Evolutionary conservation across 1,140 invertebrate species (phyloP).

Genomic region (Ridgeia piscesae): DNA sequence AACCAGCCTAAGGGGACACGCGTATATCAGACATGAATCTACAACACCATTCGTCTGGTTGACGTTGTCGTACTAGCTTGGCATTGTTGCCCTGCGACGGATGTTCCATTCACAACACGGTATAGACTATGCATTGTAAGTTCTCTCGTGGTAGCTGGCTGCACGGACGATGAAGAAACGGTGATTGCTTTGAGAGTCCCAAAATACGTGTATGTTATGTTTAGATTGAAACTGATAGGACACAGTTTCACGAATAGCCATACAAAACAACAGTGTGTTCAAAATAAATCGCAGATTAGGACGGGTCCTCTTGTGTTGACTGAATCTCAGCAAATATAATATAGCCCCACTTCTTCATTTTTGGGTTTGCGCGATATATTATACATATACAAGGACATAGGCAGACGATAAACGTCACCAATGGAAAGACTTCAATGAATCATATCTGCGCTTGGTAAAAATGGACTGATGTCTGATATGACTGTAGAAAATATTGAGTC

Average conservation of each 20-base stretch:
- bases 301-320: no score
- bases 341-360: no score
- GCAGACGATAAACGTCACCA: neutral
- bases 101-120: neutral
- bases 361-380: no score
- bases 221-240: neutral
- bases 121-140: neutral
- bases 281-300: neutral
- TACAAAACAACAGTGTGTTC: neutral
- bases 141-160: neutral
- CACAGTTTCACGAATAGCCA: neutral
- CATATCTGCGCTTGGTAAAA: neutral
- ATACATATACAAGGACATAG: no score
- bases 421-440: neutral
- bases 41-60: neutral
- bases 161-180: neutral
- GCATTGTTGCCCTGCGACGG: neutral
- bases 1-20: neutral
- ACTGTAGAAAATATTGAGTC: no score
- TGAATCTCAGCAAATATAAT: no score
- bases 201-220: neutral
- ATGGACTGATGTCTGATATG: neutral
- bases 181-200: neutral
- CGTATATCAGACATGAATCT: neutral
- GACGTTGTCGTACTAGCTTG: neutral